Percentiles rank a stretch among this genome's conserved stretches.
phyloP scores from a whole-genome alignment of 1,140 invertebrate genomes.

The Leguminivora glycinivorella region DNA sequence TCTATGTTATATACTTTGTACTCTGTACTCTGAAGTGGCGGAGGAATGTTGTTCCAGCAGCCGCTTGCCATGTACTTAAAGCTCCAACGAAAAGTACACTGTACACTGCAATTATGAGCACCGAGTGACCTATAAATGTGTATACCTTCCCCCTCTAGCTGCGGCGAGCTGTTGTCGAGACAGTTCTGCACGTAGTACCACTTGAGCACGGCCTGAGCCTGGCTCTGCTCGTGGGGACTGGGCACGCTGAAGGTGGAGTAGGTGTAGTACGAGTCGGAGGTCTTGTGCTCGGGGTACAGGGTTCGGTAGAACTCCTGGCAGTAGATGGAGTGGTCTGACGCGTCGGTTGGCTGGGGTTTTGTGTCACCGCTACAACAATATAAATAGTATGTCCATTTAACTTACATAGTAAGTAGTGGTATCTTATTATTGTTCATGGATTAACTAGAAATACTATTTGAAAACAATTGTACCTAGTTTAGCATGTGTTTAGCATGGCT shows the following conservation, averaged over 20 bases:
- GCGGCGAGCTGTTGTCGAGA: constrained; percentile 36
- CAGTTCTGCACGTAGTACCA: constrained; percentile 57
- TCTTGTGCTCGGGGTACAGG: constrained; percentile 48
- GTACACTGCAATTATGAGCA: too few species aligned
- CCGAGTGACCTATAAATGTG: neutral
- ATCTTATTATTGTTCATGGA: too few species aligned
- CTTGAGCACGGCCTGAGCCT: constrained; percentile 42
- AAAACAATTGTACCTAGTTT: too few species aligned
- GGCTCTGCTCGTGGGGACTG: constrained; percentile 33
- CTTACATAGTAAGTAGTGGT: too few species aligned
- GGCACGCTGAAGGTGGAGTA: constrained; percentile 56
- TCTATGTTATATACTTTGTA: too few species aligned
- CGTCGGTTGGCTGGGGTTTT: neutral
- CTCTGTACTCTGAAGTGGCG: too few species aligned
- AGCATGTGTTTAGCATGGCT: too few species aligned
- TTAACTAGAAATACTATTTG: too few species aligned
- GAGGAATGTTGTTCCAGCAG: too few species aligned
- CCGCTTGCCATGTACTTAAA: too few species aligned
- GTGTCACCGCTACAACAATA: constrained; percentile 35
- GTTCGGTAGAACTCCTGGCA: constrained; percentile 61
- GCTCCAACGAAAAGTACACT: too few species aligned
- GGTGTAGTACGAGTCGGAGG: constrained; percentile 40
- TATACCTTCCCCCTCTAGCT: constrained; percentile 51
- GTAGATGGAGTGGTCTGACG: constrained; percentile 43
- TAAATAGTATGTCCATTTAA: too few species aligned